Conservation (phyloP, 2,888 invertebrate species). For the Arenicola marina region DNA sequence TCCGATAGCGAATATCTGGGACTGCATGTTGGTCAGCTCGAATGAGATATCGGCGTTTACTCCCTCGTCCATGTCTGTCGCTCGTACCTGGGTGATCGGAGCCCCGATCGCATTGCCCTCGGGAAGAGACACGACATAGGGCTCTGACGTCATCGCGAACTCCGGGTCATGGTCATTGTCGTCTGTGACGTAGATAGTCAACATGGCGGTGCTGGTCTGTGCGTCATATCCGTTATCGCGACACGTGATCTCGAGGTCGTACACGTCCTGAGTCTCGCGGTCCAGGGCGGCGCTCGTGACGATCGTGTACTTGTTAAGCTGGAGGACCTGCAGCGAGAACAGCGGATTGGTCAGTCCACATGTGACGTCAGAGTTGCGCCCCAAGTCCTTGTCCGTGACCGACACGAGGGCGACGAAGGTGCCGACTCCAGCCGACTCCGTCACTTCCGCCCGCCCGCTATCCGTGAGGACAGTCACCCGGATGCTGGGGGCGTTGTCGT, state of each 20-base stretch:
- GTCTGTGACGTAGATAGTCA: not conserved
- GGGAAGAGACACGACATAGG: not conserved
- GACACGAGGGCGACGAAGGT: slow-evolving; percentile 26
- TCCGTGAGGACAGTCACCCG: slow-evolving; percentile 19
- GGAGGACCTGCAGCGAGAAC: not conserved
- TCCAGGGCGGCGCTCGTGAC: not conserved
- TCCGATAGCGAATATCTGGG: slow-evolving; percentile 12
- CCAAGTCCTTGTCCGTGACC: slow-evolving; percentile 25
- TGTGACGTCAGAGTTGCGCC: slow-evolving; percentile 10
- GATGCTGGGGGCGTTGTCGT: slow-evolving; percentile 34
- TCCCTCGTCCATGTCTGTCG: not conserved
- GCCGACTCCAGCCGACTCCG: slow-evolving; percentile 19
- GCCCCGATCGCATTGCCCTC: not conserved
- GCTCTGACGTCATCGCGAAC: too few species aligned
- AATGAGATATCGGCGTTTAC: not conserved
- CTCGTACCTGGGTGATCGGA: not conserved
- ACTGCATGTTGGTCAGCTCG: not conserved
- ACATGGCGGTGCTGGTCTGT: not conserved
- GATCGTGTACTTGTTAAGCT: not conserved
- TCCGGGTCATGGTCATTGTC: not conserved
- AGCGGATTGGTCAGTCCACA: not conserved
- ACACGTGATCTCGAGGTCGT: not conserved
- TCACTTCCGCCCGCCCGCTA: slow-evolving; percentile 14
- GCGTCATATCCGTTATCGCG: not conserved
- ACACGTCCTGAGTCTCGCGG: not conserved